Evolutionary conservation across 2,888 invertebrate genomes (phyloP).

Genomic region (Heteromurus nitidus): DNA sequence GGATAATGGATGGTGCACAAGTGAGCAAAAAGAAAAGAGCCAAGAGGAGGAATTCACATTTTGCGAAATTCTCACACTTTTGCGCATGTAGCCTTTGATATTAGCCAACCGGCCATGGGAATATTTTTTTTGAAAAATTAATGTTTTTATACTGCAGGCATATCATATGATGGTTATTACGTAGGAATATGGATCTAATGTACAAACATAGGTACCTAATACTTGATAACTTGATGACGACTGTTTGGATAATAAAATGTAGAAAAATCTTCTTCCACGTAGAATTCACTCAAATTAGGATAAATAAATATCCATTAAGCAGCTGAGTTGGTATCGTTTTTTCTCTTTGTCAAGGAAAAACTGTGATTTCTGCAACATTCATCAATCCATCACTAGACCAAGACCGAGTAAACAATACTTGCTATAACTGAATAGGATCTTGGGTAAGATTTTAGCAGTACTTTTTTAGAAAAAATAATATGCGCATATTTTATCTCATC

Average conservation of each 20-base stretch:
- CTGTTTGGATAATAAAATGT: not conserved
- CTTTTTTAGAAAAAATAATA: not conserved
- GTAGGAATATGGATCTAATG: not conserved
- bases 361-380: not conserved
- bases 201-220: not conserved
- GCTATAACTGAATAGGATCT: too few relatives aligned
- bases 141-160: not conserved
- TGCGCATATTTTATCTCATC: not conserved
- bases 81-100: slow-evolving; percentile 18
- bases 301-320: too few relatives aligned
- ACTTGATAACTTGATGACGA: slow-evolving; percentile 8
- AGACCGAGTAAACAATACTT: not conserved
- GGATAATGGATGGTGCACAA: too few relatives aligned
- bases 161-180: not conserved
- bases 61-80: slow-evolving; percentile 37
- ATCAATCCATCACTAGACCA: too few relatives aligned
- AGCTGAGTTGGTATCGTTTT: too few relatives aligned
- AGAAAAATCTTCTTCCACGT: too few relatives aligned
- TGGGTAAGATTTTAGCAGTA: too few relatives aligned
- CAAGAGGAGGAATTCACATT: slow-evolving; percentile 33
- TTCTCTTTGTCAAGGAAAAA: slow-evolving; percentile 29
- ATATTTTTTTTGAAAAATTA: not conserved
- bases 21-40: not conserved
- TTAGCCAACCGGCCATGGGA: slow-evolving; percentile 27
- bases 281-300: too few relatives aligned